Conservation (phyloP, 2,797 vertebrate species). For the Eulemur coronatus region DNA sequence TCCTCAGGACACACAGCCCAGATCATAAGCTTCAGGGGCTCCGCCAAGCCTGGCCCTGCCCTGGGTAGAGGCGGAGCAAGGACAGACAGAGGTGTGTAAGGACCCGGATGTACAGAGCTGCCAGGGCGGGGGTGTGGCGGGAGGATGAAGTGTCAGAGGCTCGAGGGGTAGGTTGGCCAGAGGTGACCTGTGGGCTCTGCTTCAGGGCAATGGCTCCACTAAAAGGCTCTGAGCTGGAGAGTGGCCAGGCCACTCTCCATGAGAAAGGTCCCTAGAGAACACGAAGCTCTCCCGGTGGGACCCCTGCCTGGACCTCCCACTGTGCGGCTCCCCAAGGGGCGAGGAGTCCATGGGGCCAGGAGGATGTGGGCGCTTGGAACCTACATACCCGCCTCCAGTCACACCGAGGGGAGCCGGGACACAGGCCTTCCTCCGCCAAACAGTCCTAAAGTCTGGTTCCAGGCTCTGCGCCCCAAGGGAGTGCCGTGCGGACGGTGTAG, state of each 20-base stretch:
- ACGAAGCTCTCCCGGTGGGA: not conserved
- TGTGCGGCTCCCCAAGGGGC: fast-evolving
- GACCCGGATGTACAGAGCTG: not conserved
- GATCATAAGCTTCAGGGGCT: not conserved
- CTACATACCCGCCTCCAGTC: not conserved
- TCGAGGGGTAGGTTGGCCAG: not conserved
- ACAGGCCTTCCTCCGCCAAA: not conserved
- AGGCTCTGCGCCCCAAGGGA: too few species aligned
- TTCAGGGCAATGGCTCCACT: not conserved
- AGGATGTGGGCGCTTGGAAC: not conserved
- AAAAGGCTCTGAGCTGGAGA: not conserved
- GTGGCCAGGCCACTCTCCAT: not conserved
- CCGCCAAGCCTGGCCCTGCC: not conserved
- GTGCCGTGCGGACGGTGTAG: not conserved
- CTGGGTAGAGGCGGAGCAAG: not conserved
- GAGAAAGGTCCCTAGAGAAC: not conserved
- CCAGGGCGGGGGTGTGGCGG: too few species aligned
- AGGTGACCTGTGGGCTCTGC: not conserved
- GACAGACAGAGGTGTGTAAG: fast-evolving
- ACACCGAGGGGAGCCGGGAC: too few species aligned
- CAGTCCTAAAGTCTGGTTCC: not conserved
- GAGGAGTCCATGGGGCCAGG: not conserved
- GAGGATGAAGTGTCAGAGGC: not conserved
- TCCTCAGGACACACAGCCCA: not conserved
- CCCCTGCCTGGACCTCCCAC: not conserved